Conservation (phyloP, 2,888 invertebrate genomes). For the Drosophila tanythrix region DNA sequence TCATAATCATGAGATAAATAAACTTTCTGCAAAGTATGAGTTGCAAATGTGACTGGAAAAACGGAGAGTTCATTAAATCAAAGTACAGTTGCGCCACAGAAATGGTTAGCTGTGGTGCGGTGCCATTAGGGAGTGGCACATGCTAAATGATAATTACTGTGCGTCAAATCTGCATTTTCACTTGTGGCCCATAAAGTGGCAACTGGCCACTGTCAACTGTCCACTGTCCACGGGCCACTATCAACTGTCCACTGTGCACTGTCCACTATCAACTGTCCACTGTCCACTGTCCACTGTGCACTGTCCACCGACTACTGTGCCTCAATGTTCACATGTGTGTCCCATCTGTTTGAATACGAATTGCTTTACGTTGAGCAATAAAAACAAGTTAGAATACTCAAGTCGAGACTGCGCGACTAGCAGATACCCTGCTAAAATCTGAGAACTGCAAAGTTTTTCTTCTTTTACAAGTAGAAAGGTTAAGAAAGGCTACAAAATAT, state of each 20-base stretch:
- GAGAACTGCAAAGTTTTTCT: background rate
- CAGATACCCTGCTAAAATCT: background rate
- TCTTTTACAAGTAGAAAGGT: background rate
- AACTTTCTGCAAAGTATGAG: background rate
- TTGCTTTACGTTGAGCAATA: conserved; percentile 41
- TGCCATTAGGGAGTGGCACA: conserved; percentile 23
- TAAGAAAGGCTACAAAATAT: background rate
- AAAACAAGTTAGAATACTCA: background rate
- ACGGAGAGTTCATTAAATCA: conserved; percentile 2
- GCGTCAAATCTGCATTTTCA: conserved; percentile 36
- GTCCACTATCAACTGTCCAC: background rate
- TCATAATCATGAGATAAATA: background rate
- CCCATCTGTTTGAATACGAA: conserved; percentile 11
- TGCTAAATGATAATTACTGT: conserved; percentile 41
- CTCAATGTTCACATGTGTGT: conserved; percentile 3
- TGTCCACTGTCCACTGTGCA: conserved; percentile 14
- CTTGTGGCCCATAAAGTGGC: conserved; percentile 50
- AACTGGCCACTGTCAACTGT: background rate
- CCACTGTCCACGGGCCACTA: background rate
- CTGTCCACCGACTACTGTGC: conserved; percentile 19
- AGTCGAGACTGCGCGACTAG: background rate
- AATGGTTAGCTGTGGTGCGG: conserved; percentile 5
- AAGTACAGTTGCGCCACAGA: conserved; percentile 35
- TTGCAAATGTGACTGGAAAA: background rate
- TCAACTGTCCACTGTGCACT: too few relatives aligned